Base-by-base conservation (phyloP, 2,888 invertebrate genomes). In the Tiliacea citrago region DNA sequence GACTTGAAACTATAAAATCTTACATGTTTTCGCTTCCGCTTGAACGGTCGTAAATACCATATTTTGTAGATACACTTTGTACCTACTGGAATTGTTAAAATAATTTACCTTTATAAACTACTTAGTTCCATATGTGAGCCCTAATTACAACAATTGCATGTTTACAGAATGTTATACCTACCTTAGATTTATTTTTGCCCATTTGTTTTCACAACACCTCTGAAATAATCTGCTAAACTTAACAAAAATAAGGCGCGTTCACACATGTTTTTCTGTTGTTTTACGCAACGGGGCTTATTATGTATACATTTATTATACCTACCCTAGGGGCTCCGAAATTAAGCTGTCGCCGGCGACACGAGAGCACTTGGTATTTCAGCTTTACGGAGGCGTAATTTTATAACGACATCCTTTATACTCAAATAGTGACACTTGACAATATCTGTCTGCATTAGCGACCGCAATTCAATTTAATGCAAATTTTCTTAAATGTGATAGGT, bases 341-440 rank as follows among this genome's bases (percentile, higher is more conserved):
- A 77, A 81, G 76, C 78, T 69, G 72, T 81, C 75, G 71, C 65
- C 63, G 65, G 42, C 71, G 68, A 68, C 60, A 61, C 60, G 66
- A 76, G 57, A 49, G 65, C 55, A 60, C 70, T 79, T 69, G 65
- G 73, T 78, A 70, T 74, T 81, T 74, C 61, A 83, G 61, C 55
- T 57, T 75, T 71, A 74, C 45, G 67, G 55, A 24, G 42, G 57
- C 60, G 66, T 77, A 75, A 85, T 85, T 87, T 87, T 87, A 57
- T 81, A 85, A 81, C 79, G 68, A 75, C 77, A 71, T 69, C 73
- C 81, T 83, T 79, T 79, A 75, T 60, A 75, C 35, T 63, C 53
- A 77, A 85, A 82, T 70, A 53, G 62, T 73, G 65, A 60, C 55
- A 77, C 51, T 87, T 83, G 47, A 81, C 62, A 72, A 68, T 87